Evolutionary conservation across 2,113 vertebrate genomes (phyloP), one percentile per base, ranked within the genome.

Genomic region (Onychorhynchus coronatus): DNA sequence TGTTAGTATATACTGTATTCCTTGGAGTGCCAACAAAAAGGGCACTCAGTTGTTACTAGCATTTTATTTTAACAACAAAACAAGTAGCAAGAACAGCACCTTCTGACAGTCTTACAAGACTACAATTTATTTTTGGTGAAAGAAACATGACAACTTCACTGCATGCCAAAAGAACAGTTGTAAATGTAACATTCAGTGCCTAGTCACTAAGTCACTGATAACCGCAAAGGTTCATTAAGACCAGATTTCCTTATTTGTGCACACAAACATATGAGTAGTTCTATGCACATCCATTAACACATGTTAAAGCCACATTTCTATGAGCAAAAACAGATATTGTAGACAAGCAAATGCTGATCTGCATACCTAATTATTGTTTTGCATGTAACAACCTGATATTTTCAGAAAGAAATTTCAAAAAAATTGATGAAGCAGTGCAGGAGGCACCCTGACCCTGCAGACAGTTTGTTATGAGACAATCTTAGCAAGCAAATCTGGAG

Each of bases 1-100:
- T 88, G 71, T 93, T 96, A 93, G 94, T 95, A 97, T 63, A 94
- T 27, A 44, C 62, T 74, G 66, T 88, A 91, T 56, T 96, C 80
- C 89, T 93, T 74, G 63, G 70, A 93, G 78, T 79, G 87, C 79
- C 87, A 91, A 89, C 59, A 89, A 79, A 88, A 89, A 96, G 35
- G 71, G 73, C 83, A 92, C 59, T 91, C 59, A 78, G 53, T 67
- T 59, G 30, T 93, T 85, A 68, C 56, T 20, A 93, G 31, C 19
- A 35, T 80, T 92, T 91, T 90, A 76, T 78, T 80, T 73, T 66
- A 93, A 83, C 0, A 0, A 59, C 12, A 75, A 85, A 85, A 67
- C 52, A 72, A 77, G 81, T 7, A 89, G 33, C 52, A 92, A 61
- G 22, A 71, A 70, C 62, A 90, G 49, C 59, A 87, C 55, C n/a